Evolutionary conservation across 2,113 vertebrate species (phyloP), one percentile per base, ranked within the genome.

Genomic region (Lipotes vexillifer): DNA sequence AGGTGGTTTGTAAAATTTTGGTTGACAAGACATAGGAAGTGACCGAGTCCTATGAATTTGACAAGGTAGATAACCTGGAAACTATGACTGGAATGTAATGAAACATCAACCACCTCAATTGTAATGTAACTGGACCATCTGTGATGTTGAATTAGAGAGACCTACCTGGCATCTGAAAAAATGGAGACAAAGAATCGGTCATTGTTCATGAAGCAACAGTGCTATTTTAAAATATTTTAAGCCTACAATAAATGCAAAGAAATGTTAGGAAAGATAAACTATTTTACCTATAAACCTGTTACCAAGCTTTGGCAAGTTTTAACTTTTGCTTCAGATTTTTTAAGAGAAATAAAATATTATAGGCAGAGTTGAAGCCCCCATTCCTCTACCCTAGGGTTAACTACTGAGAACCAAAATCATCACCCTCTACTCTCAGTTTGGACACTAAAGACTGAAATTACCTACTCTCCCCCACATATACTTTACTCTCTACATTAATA

Each of bases 251-350:
- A 65, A 8, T 69, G 25, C 27, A 86, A 93, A 66, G 23, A 91
- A 80, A 81, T 75, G 36, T 55, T 81, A 63, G 14, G 20, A 94
- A 94, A 90, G 33, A 71, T 88, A 94, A 93, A 11, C 2, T 49
- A 81, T 69, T 86, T 96, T 68, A 88, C 36, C 25, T 92, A 9
- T 77, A 57, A 65, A 61, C 12, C 13, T 15, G 61, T 84, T 95
- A 81, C 46, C 57, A 55, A 3, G 9, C 49, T 71, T 94, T 59
- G 55, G 23, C 21, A 83, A 83, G 25, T 69, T 23, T 90, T 63
- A 90, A 55, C 25, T 72, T 94, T 92, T 92, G 21, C 14, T 85
- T 92, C 77, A 82, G 23, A 57, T 72, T 72, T 97, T 88, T 74
- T 29, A 59, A 88, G 72, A 83, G 44, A 78, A 74, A 80, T 74